Evolutionary conservation across 2,113 vertebrate genomes (phyloP).

Genomic region (Pelvicachromis taeniatus): DNA sequence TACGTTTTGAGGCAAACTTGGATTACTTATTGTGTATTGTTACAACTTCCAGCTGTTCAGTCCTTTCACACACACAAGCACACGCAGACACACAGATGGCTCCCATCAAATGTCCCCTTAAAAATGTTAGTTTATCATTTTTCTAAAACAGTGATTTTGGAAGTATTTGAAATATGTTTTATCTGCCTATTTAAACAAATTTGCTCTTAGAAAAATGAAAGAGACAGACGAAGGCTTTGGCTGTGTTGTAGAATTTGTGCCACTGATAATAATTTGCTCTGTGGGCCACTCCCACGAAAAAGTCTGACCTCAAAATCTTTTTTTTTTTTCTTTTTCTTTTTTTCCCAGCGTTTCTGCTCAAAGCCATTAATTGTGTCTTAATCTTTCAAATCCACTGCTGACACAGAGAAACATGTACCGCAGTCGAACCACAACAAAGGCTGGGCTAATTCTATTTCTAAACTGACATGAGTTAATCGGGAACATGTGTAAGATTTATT

Average conservation of each 20-base stretch:
- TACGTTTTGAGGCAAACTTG: not conserved
- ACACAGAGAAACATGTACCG: conserved; percentile 20
- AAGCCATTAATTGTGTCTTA: conserved; percentile 25
- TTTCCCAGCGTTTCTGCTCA: not conserved
- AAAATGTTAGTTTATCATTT: not conserved
- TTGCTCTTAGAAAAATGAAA: not conserved
- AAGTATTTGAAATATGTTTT: conserved; percentile 7
- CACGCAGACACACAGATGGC: not conserved
- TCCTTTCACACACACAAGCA: not conserved
- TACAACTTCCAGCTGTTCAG: not conserved
- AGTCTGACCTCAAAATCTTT: conserved; percentile 23
- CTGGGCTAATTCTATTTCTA: conserved; percentile 38
- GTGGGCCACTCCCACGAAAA: not conserved
- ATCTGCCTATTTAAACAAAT: not conserved
- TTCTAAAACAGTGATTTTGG: not conserved
- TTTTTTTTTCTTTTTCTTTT: not conserved
- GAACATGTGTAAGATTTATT: conserved; percentile 61
- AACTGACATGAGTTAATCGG: conserved; percentile 43
- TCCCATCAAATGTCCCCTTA: not conserved
- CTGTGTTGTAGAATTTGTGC: conserved; percentile 1
- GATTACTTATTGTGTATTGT: not conserved
- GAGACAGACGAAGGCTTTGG: not conserved
- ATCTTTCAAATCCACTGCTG: conserved; percentile 10
- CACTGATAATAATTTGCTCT: conserved; percentile 16
- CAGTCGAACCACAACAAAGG: conserved; percentile 34